Evolutionary conservation across 2,888 invertebrate species (phyloP), one percentile per base, ranked within the genome.

Genomic region (Nematopogon swammerdamellus): DNA sequence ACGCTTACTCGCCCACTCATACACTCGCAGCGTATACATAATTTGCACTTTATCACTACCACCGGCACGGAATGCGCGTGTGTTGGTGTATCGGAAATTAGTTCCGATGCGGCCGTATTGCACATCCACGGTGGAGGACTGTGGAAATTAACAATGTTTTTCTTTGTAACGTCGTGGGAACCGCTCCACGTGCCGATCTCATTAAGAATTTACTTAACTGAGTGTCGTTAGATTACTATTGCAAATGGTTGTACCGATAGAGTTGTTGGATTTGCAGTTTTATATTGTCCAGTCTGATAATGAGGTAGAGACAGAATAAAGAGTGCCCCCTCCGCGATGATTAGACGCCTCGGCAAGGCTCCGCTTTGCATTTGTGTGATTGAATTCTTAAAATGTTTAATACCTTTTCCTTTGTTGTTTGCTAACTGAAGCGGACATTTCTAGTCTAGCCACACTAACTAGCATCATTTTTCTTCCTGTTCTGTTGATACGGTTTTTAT

Each of bases 31-130:
- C n/a, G 59, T 63, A 64, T 57, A 58, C 62, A 63, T 68, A 71
- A 71, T 75, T 70, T 70, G 68, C 67, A 69, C 67, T 68, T 25
- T 25, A 25, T 25, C 25, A 25, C 25, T 8, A 25, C 25, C 8
- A 25, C 25, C 8, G 8, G 5, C 8, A 25, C 4, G 25, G 5
- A 8, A 57, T 59, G 56, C 61, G 56, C 62, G 64, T 67, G 66
- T 70, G 70, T 63, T 65, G 63, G 65, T 72, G 69, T 69, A 76
- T 75, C 71, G 72, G 69, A 71, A 75, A 74, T 74, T 73, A 70
- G 74, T 71, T 72, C 68, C 68, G 66, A 68, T 63, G 64, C 62
- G 67, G 67, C 63, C 18, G 6, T 18, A 18, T 10, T 44, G 19
- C 44, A 18, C 19, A 44, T 48, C 43, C 16, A 43, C 42, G 29